A percentile compares a stretch with the other conserved stretches of the same genome.
These are phyloP conservation scores for Dorcus parallelipipedus DNA, from an alignment of 2,888 invertebrate species.

Conservation along the genomic window DNA sequence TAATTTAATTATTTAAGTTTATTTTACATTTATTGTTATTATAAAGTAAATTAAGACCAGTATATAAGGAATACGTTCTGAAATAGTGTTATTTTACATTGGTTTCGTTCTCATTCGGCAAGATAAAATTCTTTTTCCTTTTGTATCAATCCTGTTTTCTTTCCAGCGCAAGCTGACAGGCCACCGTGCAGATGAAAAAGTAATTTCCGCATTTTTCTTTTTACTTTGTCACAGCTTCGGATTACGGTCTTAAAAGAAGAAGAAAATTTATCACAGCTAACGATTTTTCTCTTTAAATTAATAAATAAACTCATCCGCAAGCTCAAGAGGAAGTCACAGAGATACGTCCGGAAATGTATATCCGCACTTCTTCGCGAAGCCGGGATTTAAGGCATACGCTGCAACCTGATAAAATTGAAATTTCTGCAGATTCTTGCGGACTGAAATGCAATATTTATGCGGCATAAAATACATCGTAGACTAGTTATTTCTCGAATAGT, in stretches of 20 bases:
- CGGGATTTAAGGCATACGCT: neutral
- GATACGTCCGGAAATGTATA: neutral
- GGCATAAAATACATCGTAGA: too few species aligned
- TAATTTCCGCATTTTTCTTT: slow-evolving; percentile 6
- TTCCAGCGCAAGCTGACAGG: neutral
- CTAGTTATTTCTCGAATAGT: too few species aligned
- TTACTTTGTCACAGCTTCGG: slow-evolving; percentile 3
- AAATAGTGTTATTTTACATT: neutral
- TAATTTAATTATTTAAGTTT: neutral
- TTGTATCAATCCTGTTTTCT: slow-evolving; percentile 2
- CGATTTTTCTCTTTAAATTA: neutral
- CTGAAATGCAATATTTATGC: too few species aligned
- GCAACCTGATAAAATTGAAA: too few species aligned
- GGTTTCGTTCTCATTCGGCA: slow-evolving; percentile 1
- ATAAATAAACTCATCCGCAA: neutral
- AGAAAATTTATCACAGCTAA: slow-evolving; percentile 1
- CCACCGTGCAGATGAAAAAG: slow-evolving; percentile 1
- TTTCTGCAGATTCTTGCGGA: too few species aligned
- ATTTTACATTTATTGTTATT: too few species aligned
- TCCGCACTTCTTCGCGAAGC: neutral
- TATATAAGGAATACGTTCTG: too few species aligned
- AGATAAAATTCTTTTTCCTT: slow-evolving; percentile 3
- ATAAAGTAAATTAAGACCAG: too few species aligned
- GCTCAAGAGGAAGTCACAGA: neutral
- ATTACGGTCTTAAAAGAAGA: neutral